Evolutionary conservation across 1,140 invertebrate genomes (phyloP).

Genomic region (Drosophila murphyi): DNA sequence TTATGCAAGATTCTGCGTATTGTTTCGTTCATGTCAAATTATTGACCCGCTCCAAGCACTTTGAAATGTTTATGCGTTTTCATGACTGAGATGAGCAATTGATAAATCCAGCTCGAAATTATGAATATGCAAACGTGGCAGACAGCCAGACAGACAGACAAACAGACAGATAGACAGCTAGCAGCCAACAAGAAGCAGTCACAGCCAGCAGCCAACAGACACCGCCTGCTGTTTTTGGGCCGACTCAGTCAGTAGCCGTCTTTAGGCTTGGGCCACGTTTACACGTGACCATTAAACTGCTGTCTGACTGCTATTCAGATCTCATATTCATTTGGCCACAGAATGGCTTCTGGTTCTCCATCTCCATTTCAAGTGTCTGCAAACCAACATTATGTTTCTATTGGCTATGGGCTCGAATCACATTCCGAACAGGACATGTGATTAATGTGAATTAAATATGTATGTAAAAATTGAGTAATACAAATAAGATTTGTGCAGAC

Average conservation of each 20-base stretch:
- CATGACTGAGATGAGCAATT: slow-evolving; percentile 81
- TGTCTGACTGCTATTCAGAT: background rate
- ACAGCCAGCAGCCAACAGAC: slow-evolving; percentile 21
- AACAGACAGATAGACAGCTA: background rate
- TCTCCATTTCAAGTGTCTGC: too few relatives aligned
- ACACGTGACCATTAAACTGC: slow-evolving; percentile 25
- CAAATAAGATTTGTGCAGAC: too few relatives aligned
- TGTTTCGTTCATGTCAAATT: slow-evolving; percentile 83
- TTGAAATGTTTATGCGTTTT: slow-evolving; percentile 82
- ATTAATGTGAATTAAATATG: too few relatives aligned
- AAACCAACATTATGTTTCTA: too few relatives aligned
- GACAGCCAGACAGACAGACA: slow-evolving; percentile 4
- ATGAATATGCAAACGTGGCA: slow-evolving; percentile 74
- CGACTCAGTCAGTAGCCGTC: slow-evolving; percentile 56
- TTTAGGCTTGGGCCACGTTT: slow-evolving; percentile 47
- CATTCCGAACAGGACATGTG: too few relatives aligned
- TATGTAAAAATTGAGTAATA: too few relatives aligned
- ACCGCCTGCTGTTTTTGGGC: slow-evolving; percentile 62
- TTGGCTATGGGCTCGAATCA: too few relatives aligned
- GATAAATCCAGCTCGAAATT: slow-evolving; percentile 75
- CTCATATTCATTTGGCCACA: background rate
- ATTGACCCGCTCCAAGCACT: slow-evolving; percentile 73
- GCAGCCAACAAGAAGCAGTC: slow-evolving; percentile 5
- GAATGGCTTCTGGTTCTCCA: background rate
- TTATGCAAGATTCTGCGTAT: slow-evolving; percentile 55